Evolutionary conservation across 1,140 invertebrate species (phyloP), one percentile per base, ranked within the genome.

Genomic region (Caenorhabditis latens): DNA sequence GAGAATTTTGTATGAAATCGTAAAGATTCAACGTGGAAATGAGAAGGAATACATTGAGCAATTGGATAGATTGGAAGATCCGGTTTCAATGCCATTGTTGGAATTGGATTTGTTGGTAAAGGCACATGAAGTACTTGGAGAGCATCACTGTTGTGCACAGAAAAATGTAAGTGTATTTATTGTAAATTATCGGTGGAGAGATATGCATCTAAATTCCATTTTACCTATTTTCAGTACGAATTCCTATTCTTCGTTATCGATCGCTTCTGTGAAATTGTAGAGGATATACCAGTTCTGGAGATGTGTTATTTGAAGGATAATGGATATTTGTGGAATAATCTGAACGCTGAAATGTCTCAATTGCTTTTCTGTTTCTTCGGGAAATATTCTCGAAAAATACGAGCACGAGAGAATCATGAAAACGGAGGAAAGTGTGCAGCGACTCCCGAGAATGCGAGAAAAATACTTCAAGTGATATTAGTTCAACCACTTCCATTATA

Each of bases 281-380:
- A 79, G 13, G 40, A 79, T 14, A 53, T 79, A 53, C 71, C 43
- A 53, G 8, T 79, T 79, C 46, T 79, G n/a, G 71, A 79, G 19
- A 50, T 79, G 9, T 79, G 71, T n/a, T 79, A 79, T 50, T 19
- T 79, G 46, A 79, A 79, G 19, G 71, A 79, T 4, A 53, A 53
- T 13, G 71, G 71, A 21, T 79, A 21, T 43, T n/a, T 79, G 5
- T 79, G 71, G 71, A 53, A 50, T 24, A 79, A 79, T 50, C 2
- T 79, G 19, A 79, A 79, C n/a, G 19, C 13, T 13, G 71, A 79
- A 53, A 19, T 79, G 0, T 79, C 71, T 24, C 71, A 79, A 79
- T n/a, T 79, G 4, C 46, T 79, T 21, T 79, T 79, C 21, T 79
- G 71, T 13, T 19, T 79, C 3, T 79, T 43, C 7, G 71, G 71